Evolutionary conservation across 2,113 vertebrate species (phyloP).

Genomic region (Arvicanthis niloticus): DNA sequence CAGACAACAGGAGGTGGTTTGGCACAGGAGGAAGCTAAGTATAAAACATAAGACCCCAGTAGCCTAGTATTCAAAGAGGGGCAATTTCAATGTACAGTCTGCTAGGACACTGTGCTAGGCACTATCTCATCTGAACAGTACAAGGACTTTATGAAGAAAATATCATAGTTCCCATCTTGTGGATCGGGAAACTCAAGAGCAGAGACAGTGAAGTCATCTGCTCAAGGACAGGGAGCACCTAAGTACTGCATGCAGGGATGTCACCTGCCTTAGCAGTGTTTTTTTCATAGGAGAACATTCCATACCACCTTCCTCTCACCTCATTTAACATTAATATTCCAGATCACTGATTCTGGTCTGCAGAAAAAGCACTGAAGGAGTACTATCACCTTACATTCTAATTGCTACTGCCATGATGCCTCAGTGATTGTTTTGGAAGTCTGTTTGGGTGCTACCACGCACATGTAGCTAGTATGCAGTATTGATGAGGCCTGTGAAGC

Average conservation of each 20-base stretch:
- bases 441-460: background rate
- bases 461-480: no score
- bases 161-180: background rate
- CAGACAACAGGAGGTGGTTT: conserved; percentile 28
- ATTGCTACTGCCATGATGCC: background rate
- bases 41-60: background rate
- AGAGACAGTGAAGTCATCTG: background rate
- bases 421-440: background rate
- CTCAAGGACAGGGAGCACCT: background rate
- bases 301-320: background rate
- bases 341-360: background rate
- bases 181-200: background rate
- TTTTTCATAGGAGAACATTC: background rate
- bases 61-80: background rate
- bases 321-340: background rate
- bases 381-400: background rate
- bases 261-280: background rate
- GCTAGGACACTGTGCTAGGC: background rate
- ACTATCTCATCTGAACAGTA: background rate
- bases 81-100: background rate
- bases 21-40: background rate
- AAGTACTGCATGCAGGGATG: background rate
- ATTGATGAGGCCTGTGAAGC: background rate
- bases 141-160: background rate
- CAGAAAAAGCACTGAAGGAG: background rate